Conservation (phyloP, 92 coral and sea anemone genomes). For the Ricordea florida region DNA sequence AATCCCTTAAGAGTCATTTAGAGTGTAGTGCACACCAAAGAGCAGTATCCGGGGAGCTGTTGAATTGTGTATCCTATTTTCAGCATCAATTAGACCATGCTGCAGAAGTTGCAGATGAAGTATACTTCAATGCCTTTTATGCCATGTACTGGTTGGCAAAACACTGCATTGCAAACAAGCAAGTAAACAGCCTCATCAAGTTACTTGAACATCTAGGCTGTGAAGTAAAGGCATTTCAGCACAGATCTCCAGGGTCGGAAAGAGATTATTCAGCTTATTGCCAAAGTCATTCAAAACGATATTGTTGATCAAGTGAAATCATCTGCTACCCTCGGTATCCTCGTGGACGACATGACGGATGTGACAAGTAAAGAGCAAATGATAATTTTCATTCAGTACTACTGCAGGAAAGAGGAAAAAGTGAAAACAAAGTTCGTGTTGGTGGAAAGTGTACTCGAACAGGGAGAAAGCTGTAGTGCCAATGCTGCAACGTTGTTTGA, state of each 20-base stretch:
- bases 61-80: constrained; percentile 37
- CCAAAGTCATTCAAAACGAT: constrained; percentile 42
- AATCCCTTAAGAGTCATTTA: constrained; percentile 56
- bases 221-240: constrained; percentile 63
- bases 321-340: constrained; percentile 32
- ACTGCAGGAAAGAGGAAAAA: constrained; percentile 51
- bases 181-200: background rate
- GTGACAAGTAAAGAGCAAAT: constrained; percentile 50
- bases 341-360: constrained; percentile 52
- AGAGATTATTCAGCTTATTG: constrained; percentile 60
- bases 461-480: constrained; percentile 60
- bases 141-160: constrained; percentile 61
- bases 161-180: constrained; percentile 63
- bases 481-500: constrained; percentile 61
- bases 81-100: constrained; percentile 17
- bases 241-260: constrained; percentile 53
- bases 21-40: constrained; percentile 43
- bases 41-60: constrained; percentile 58
- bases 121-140: constrained; percentile 23
- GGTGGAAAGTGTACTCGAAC: constrained; percentile 49
- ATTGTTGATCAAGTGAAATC: constrained; percentile 44
- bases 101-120: constrained; percentile 35
- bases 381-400: constrained; percentile 43
- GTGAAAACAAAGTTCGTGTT: constrained; percentile 46
- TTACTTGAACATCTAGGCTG: constrained; percentile 45